A percentile compares a stretch with the other conserved stretches of the same genome.
Evolutionary conservation across 2,797 vertebrate species (phyloP).

Genomic region (Falco concolor): DNA sequence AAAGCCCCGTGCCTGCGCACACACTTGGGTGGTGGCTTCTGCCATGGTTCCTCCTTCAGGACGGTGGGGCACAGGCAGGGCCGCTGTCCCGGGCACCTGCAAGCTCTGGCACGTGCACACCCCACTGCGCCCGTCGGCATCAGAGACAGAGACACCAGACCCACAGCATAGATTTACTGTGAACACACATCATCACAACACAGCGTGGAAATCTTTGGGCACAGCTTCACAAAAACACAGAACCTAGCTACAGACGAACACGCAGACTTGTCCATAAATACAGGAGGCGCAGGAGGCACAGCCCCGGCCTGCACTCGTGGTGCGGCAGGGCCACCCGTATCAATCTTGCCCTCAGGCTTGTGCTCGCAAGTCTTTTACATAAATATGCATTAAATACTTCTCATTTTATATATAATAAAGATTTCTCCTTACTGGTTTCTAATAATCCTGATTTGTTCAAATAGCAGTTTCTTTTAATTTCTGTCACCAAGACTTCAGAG

Average conservation of each 20-base stretch:
- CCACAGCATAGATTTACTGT: constrained; percentile 56
- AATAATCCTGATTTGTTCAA: constrained; percentile 69
- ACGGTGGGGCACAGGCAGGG: accelerated
- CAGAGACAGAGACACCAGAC: background rate
- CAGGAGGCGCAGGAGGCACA: background rate
- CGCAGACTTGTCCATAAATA: constrained; percentile 26
- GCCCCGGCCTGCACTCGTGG: background rate
- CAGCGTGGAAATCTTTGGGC: constrained; percentile 68
- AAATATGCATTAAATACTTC: constrained; percentile 70
- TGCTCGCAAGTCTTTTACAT: constrained; percentile 49
- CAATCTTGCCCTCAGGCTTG: constrained; percentile 24
- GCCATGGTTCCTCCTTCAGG: background rate
- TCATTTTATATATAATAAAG: constrained; percentile 67
- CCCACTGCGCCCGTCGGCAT: background rate
- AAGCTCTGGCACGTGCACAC: background rate
- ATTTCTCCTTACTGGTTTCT: constrained; percentile 63
- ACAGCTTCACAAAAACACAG: constrained; percentile 70
- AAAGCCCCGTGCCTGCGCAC: background rate
- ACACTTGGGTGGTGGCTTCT: background rate
- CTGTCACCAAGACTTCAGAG: constrained; percentile 31
- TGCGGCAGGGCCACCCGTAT: constrained; percentile 1
- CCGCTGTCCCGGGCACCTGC: background rate
- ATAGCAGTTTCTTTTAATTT: constrained; percentile 27
- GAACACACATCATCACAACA: constrained; percentile 47
- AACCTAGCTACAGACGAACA: constrained; percentile 57